Evolutionary conservation across 2,888 invertebrate species (phyloP), one percentile per base, ranked within the genome.

Genomic region (Stegana nigrithorax): DNA sequence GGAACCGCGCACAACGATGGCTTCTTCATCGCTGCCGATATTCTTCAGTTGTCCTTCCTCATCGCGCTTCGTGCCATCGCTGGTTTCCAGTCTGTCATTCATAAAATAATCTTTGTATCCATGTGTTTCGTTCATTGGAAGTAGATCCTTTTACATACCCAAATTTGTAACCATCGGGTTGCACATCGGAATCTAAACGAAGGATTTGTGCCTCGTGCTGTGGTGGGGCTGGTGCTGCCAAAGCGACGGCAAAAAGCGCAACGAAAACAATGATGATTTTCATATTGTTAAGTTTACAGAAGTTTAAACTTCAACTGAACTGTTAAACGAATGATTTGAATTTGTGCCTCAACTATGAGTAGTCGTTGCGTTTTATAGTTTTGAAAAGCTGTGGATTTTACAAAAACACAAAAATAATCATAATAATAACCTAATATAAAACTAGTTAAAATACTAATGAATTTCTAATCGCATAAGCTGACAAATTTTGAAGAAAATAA

Each of bases 141-240:
- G n/a, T n/a, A n/a, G 17, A 44, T 44, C 44, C 44, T 14, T 44
- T 2, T 17, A 73, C 80, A 87, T 85, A 89, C 89, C 86, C 87
- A 70, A 88, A 90, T 68, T 85, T 88, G 83, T 90, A 91, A 56
- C 87, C 85, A 69, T 88, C 88, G 23, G 88, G 79, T 63, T 78
- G 87, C 67, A 90, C 90, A 81, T 90, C 88, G 56, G 87, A 85
- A 12, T 82, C 81, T 19, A 67, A 73, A 32, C 75, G 80, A 10
- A 83, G 42, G 51, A 82, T 76, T 58, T 75, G 69, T 7, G 81
- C 84, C 12, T 64, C 26, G 8, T 17, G 60, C 0, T 51, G 42
- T 47, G 71, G 69, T 42, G 73, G 69, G 42, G 72, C 65, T 39
- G 84, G 83, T 14, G 78, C 83, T n/a, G 84, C 82, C 44, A 81